Base-by-base conservation (phyloP, 2,113 vertebrate genomes). In the Thalassoma bifasciatum region DNA sequence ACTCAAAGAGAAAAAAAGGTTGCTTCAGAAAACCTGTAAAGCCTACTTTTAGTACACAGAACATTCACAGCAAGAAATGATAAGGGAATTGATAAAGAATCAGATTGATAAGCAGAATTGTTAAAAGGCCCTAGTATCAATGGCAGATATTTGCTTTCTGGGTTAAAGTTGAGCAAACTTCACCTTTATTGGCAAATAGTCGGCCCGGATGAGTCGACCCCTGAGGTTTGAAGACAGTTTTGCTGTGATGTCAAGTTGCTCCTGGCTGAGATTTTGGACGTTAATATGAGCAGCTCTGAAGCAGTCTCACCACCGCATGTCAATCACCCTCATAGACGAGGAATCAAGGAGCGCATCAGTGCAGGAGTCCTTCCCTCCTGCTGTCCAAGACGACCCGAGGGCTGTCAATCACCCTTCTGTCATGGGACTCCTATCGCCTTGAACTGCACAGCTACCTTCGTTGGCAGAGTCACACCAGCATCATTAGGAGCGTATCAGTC, bases 331-430 rank as follows among this genome's bases (percentile, higher is more conserved):
- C 62, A 21, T 30, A 10, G 57, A 52, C 73, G 59, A 54, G 26
- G 24, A 61, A 66, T 77, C 68, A 53, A 34, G 34, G 37, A 65
- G 50, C 50, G 72, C 57, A n/a, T 70, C 68, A 0, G 57, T 40
- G 77, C 73, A 77, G 69, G 73, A 59, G 1, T 14, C 70, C 53
- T 53, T 64, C 58, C 52, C 61, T 67, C 84, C 81, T 0, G 8
- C 74, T 66, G 74, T 65, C 74, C 44, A 0, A 1, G 12, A 12
- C 19, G 7, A 74, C 67, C 78, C 13, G 0, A 56, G 67, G 63
- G 82, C 85, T 75, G 79, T 74, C 82, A 76, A 7, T 87, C 79
- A 82, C 51, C 42, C 24, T 1, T 71, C 40, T 44, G 69, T 63
- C 56, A 11, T 21, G 51, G 64, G 54, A 63, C 36, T 10, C 21